A percentile compares a stretch with the other conserved stretches of the same genome.
Conservation (phyloP, 2,888 invertebrate genomes). For the Corythucha ciliata region DNA sequence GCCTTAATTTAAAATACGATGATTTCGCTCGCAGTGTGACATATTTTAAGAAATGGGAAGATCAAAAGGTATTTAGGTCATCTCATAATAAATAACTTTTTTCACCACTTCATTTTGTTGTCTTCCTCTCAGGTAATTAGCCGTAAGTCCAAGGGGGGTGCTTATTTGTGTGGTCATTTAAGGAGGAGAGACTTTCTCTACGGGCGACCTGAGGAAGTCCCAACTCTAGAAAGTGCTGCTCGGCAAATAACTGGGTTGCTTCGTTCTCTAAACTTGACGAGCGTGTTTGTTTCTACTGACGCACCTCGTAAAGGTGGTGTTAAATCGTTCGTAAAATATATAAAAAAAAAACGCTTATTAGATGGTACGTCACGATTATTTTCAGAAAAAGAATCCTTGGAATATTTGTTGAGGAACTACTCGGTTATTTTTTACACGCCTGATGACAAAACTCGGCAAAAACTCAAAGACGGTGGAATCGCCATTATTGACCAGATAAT, state of each 20-base stretch:
- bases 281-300: conserved; percentile 80
- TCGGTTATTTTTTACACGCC: conserved; percentile 37
- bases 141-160: conserved; percentile 46
- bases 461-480: conserved; percentile 69
- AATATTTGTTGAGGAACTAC: conserved; percentile 36
- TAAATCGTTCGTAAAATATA: too few species aligned
- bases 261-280: conserved; percentile 47
- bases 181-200: conserved; percentile 78
- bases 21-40: conserved; percentile 50
- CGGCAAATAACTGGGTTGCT: conserved; percentile 58
- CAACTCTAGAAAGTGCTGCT: conserved; percentile 66
- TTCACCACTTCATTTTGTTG: not conserved
- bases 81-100: too few species aligned
- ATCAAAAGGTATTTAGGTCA: conserved; percentile 48
- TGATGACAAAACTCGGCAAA: conserved; percentile 35
- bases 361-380: not conserved
- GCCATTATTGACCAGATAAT: conserved; percentile 95
- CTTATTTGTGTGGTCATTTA: conserved; percentile 78
- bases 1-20: conserved; percentile 52
- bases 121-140: conserved; percentile 2
- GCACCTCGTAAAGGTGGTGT: conserved; percentile 51
- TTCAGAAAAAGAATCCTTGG: conserved; percentile 29
- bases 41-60: conserved; percentile 52
- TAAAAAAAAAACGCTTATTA: not conserved
- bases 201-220: conserved; percentile 63